Evolutionary conservation across 1,140 invertebrate species (phyloP).

Genomic region (Argopecten irradians): DNA sequence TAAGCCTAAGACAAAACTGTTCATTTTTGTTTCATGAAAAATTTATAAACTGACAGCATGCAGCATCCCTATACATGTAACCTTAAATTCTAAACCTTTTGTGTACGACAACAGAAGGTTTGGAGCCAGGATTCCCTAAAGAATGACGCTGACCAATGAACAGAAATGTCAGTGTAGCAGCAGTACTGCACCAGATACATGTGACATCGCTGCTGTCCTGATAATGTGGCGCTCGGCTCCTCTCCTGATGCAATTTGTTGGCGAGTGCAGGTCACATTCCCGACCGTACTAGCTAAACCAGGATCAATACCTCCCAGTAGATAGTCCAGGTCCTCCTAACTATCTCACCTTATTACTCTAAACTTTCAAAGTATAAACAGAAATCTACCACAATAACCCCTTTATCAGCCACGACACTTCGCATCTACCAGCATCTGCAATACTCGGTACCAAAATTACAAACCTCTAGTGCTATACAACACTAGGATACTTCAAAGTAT

Average conservation of each 20-base stretch:
- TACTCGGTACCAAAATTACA: too few relatives aligned
- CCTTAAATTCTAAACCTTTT: neutral
- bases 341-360: neutral
- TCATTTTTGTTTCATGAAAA: neutral
- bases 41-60: neutral
- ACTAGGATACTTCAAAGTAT: too few relatives aligned
- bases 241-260: conserved; percentile 9
- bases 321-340: neutral
- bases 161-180: neutral
- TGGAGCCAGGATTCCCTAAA: neutral
- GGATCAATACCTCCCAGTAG: neutral
- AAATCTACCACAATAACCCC: neutral
- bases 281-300: neutral
- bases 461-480: too few relatives aligned
- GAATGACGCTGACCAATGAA: neutral
- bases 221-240: neutral
- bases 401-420: neutral
- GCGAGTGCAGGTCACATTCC: neutral
- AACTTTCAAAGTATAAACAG: neutral
- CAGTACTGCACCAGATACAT: neutral
- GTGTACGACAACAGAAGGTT: neutral
- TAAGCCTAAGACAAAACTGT: neutral
- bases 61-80: neutral
- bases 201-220: neutral
- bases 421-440: too few relatives aligned